Percentiles rank a stretch among this genome's conserved stretches.
Evolutionary conservation across 2,888 invertebrate species (phyloP).

Genomic region (Drosophila prostipennis): DNA sequence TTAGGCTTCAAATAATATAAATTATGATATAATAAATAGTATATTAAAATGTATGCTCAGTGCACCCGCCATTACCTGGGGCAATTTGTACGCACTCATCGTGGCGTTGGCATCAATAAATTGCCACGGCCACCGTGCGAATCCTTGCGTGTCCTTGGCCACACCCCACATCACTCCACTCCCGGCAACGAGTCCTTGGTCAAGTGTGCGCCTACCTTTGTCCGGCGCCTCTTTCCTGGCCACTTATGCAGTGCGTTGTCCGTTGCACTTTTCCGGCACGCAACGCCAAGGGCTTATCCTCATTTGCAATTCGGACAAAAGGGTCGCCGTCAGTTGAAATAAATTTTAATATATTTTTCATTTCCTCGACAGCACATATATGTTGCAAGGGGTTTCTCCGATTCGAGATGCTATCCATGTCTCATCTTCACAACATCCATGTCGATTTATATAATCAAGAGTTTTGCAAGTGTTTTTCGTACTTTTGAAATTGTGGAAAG

Average conservation of each 20-base stretch:
- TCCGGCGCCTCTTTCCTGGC: constrained; percentile 18
- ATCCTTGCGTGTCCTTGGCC: constrained; percentile 36
- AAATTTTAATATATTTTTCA: constrained; percentile 34
- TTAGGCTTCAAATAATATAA: too few relatives aligned
- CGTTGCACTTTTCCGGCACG: constrained; percentile 32
- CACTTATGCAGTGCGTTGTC: constrained; percentile 32
- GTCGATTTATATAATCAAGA: constrained; percentile 4
- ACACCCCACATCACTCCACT: constrained; percentile 2
- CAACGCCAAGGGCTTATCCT: constrained; percentile 29
- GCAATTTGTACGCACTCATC: constrained; percentile 41
- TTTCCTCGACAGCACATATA: constrained; percentile 13
- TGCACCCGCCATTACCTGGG: constrained; percentile 9
- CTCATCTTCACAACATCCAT: constrained; percentile 3
- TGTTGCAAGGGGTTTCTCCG: constrained; percentile 2
- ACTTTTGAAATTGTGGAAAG: background rate
- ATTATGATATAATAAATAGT: background rate
- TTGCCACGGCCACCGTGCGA: constrained; percentile 30
- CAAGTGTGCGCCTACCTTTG: constrained; percentile 2
- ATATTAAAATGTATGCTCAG: background rate
- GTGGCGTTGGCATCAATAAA: constrained; percentile 39
- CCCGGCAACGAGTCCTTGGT: constrained; percentile 1
- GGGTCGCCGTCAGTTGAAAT: constrained; percentile 18
- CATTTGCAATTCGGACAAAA: constrained; percentile 34
- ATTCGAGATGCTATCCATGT: constrained; percentile 4
- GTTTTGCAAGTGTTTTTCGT: background rate